Conservation (phyloP, 2,888 invertebrate genomes). For the Stenichneumon culpator region DNA sequence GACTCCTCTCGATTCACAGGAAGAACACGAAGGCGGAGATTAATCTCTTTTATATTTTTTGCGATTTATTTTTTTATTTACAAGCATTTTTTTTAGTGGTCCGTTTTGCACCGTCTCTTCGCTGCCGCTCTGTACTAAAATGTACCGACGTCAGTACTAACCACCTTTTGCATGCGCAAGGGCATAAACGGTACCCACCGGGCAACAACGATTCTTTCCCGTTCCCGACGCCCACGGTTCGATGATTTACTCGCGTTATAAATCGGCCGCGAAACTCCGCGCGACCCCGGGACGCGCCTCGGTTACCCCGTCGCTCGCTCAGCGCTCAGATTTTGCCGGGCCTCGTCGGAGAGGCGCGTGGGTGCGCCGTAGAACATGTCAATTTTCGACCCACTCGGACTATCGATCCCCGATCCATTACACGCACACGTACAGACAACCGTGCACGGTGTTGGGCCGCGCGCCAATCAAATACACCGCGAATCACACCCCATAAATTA, state of each 20-base stretch:
- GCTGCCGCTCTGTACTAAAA: conserved; percentile 12
- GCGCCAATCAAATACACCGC: conserved; percentile 43
- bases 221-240: conserved; percentile 72
- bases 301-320: no score
- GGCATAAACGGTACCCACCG: conserved; percentile 49
- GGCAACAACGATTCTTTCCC: conserved; percentile 61
- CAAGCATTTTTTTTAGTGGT: background rate
- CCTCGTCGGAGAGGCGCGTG: conserved; percentile 7
- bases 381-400: conserved; percentile 77
- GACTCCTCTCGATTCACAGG: background rate
- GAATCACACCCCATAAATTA: conserved; percentile 52
- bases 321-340: background rate
- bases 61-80: no score
- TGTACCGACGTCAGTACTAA: conserved; percentile 11
- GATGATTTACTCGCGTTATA: conserved; percentile 78
- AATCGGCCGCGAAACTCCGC: conserved; percentile 71
- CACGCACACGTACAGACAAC: background rate
- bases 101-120: background rate
- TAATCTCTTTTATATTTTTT: background rate
- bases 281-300: conserved; percentile 12
- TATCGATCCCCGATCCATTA: conserved; percentile 58
- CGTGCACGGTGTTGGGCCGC: background rate
- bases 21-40: background rate
- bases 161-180: conserved; percentile 35
- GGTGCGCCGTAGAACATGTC: conserved; percentile 72